phyloP scores from a whole-genome alignment of 2,113 vertebrate genomes.

The Colaptes auratus region DNA sequence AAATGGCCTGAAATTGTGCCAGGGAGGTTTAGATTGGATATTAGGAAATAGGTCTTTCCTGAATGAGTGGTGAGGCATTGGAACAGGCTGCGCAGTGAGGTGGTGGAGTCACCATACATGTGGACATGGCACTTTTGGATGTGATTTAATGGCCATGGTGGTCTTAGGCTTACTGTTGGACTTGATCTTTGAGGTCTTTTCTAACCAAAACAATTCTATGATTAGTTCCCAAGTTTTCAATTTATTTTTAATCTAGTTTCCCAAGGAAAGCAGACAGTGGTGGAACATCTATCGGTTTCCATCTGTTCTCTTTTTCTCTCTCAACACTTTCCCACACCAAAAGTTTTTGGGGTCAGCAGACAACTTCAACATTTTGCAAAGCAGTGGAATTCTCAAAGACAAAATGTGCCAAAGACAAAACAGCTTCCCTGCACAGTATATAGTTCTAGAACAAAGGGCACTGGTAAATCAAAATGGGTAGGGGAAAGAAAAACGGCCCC shows the following conservation, averaged over 20 bases:
- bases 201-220: too few relatives aligned
- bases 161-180: too few relatives aligned
- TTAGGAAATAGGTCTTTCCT: too few relatives aligned
- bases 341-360: conserved; percentile 41
- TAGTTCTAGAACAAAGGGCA: background rate
- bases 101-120: too few relatives aligned
- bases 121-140: too few relatives aligned
- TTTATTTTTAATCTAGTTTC: conserved; percentile 46
- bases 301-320: conserved; percentile 36
- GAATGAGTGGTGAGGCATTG: too few relatives aligned
- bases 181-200: too few relatives aligned
- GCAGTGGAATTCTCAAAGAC: background rate
- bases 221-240: background rate
- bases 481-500: background rate
- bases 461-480: background rate
- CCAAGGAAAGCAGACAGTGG: conserved; percentile 49
- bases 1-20: too few relatives aligned
- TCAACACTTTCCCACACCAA: conserved; percentile 35
- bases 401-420: background rate
- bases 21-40: too few relatives aligned
- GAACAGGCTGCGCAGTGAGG: too few relatives aligned
- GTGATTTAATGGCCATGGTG: too few relatives aligned
- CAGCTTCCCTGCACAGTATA: background rate
- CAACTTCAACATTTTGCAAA: conserved; percentile 7
- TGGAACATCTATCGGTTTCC: conserved; percentile 50